These are phyloP conservation scores for Drosophila sordidapex DNA, from an alignment of 2,888 invertebrate genomes.

Conservation along the genomic window DNA sequence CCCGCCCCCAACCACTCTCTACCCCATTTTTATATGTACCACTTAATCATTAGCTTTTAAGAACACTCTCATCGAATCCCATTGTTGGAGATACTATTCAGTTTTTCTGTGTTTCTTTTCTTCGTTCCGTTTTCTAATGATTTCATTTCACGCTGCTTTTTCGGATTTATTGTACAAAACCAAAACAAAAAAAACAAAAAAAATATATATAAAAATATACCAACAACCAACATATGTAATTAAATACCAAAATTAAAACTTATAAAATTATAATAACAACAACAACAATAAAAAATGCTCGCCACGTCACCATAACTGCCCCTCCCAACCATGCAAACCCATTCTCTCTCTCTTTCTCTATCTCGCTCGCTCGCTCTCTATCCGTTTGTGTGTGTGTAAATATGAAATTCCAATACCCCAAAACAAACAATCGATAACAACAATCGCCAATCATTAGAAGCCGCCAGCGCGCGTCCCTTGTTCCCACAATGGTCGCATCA, in stretches of 20 bases:
- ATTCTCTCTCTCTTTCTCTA: conserved; percentile 7
- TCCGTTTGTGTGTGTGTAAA: conserved; percentile 30
- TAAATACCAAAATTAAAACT: conserved; percentile 39
- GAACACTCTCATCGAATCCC: conserved; percentile 64
- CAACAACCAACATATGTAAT: conserved; percentile 33
- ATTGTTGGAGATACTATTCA: conserved; percentile 73
- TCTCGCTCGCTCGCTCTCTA: conserved; percentile 6
- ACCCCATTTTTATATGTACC: conserved; percentile 7
- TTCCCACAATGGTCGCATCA: conserved; percentile 98
- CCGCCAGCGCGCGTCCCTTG: conserved; percentile 88
- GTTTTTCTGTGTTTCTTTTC: conserved; percentile 81
- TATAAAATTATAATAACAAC: conserved; percentile 17
- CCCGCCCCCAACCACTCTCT: neutral
- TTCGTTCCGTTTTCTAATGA: conserved; percentile 80
- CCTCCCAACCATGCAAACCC: conserved; percentile 17
- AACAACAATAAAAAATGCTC: conserved; percentile 38
- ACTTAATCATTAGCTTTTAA: conserved; percentile 61
- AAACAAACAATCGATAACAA: conserved; percentile 21
- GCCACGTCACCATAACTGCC: conserved; percentile 38
- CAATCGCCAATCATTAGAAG: conserved; percentile 72
- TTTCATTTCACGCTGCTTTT: conserved; percentile 86
- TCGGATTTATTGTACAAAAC: conserved; percentile 83
- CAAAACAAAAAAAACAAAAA: conserved; percentile 12
- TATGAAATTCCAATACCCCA: conserved; percentile 15
- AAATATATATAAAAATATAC: conserved; percentile 1